Evolutionary conservation across 2,797 vertebrate genomes (phyloP).

Genomic region (Esox lucius): DNA sequence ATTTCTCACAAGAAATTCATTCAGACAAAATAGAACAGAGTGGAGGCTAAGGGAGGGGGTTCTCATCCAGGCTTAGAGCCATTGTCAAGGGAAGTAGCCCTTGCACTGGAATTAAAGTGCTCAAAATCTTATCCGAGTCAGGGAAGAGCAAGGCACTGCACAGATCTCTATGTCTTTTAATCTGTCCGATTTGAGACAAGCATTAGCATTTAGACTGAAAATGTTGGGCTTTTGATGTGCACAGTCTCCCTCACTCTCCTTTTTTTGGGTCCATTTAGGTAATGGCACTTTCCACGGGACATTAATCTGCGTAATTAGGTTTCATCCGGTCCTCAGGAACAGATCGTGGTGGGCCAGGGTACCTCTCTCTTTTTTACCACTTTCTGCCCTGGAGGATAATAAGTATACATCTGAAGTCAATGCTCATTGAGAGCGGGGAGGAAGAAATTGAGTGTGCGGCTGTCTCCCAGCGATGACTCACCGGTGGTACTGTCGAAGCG

Average conservation of each 20-base stretch:
- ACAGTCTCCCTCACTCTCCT: conserved; percentile 28
- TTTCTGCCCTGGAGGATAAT: conserved; percentile 1
- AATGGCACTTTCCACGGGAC: conserved; percentile 67
- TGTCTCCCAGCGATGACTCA: background rate
- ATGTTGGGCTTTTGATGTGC: conserved; percentile 36
- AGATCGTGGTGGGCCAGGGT: background rate
- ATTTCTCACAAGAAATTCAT: conserved; percentile 49
- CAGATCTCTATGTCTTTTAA: conserved; percentile 20
- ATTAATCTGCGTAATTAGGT: conserved; percentile 77
- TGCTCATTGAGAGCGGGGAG: background rate
- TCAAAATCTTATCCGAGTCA: conserved; percentile 52
- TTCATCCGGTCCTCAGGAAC: conserved; percentile 35
- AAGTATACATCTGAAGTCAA: background rate
- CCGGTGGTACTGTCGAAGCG: background rate
- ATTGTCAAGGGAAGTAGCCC: conserved; percentile 48
- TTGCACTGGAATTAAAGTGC: conserved; percentile 52
- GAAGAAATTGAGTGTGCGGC: background rate
- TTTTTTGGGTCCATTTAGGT: conserved; percentile 56
- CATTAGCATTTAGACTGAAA: conserved; percentile 48
- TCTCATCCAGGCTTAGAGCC: conserved; percentile 47
- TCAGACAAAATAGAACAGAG: conserved; percentile 48
- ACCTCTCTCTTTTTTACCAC: background rate
- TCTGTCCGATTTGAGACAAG: conserved; percentile 36
- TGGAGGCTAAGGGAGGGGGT: conserved; percentile 4
- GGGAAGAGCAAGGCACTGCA: conserved; percentile 18